phyloP scores from a whole-genome alignment of 2,113 vertebrate species.

The Blennius ocellaris region DNA sequence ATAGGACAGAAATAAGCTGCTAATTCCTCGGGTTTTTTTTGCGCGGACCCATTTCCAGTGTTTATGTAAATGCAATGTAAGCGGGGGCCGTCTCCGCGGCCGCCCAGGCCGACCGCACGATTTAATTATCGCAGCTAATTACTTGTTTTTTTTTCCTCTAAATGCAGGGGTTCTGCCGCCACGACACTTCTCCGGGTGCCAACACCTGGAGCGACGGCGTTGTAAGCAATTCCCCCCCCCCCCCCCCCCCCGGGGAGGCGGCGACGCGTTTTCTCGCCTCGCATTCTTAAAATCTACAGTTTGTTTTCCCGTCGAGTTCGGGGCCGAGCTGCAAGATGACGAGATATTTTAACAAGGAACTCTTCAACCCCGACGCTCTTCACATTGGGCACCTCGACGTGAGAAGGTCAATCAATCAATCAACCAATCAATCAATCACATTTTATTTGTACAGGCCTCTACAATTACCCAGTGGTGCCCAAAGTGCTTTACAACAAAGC shows the following conservation, averaged over 20 bases:
- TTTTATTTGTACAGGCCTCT: too few relatives aligned
- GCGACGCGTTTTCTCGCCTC: conserved; percentile 44
- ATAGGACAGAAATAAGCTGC: conserved; percentile 73
- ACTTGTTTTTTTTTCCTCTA: conserved; percentile 64
- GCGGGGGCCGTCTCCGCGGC: conserved; percentile 27
- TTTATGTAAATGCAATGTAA: conserved; percentile 66
- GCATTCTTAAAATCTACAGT: conserved; percentile 32
- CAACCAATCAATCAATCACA: too few relatives aligned
- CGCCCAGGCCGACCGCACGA: conserved; percentile 57
- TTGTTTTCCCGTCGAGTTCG: conserved; percentile 13
- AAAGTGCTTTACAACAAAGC: too few relatives aligned
- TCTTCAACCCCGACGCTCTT: too few relatives aligned
- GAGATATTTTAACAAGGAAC: too few relatives aligned
- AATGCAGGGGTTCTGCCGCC: conserved; percentile 55
- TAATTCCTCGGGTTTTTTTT: conserved; percentile 70
- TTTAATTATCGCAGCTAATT: conserved; percentile 79
- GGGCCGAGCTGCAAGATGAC: background rate
- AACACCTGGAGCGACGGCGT: conserved; percentile 38
- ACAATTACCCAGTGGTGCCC: too few relatives aligned
- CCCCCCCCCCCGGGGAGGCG: too few relatives aligned
- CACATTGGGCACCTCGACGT: too few relatives aligned
- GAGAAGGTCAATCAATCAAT: too few relatives aligned
- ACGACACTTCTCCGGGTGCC: conserved; percentile 39
- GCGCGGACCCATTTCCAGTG: conserved; percentile 34
- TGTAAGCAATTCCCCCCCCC: too few relatives aligned